These are phyloP conservation scores for Lampris megalopsis DNA, from an alignment of 2,113 vertebrate genomes.

Conservation along the genomic window DNA sequence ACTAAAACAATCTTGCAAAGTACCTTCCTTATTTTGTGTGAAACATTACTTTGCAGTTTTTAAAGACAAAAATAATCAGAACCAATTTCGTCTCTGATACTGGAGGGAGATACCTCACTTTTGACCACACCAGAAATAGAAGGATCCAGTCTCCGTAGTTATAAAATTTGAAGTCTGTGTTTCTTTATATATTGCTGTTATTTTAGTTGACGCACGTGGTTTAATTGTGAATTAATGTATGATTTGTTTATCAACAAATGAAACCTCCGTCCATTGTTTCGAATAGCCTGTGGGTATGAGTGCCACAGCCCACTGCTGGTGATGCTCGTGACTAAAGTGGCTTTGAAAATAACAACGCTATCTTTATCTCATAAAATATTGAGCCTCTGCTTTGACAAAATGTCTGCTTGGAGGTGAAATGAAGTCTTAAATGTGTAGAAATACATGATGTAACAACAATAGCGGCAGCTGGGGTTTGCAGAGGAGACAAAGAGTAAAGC, in stretches of 20 bases:
- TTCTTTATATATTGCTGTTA: too few species aligned
- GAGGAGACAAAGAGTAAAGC: slow-evolving; percentile 76
- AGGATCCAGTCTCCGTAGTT: too few species aligned
- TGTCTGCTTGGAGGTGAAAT: slow-evolving; percentile 47
- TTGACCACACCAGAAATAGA: too few species aligned
- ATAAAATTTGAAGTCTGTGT: too few species aligned
- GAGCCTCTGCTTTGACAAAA: slow-evolving; percentile 42
- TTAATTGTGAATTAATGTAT: background rate
- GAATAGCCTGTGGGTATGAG: background rate
- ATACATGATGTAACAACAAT: slow-evolving; percentile 66
- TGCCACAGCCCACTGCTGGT: background rate
- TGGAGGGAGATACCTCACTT: too few species aligned
- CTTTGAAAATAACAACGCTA: background rate
- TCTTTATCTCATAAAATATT: slow-evolving; percentile 12
- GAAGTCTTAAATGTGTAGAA: slow-evolving; percentile 49
- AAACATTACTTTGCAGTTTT: too few species aligned
- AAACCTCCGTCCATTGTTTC: background rate
- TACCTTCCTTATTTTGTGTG: too few species aligned
- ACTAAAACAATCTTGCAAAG: too few species aligned
- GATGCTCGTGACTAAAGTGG: background rate
- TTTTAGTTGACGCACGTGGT: background rate
- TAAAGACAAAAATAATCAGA: too few species aligned
- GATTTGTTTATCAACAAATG: background rate
- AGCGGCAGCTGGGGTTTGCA: slow-evolving; percentile 74
- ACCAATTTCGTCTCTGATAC: too few species aligned